phyloP scores from a whole-genome alignment of 2,888 invertebrate species.

The Melanostoma scalare region DNA sequence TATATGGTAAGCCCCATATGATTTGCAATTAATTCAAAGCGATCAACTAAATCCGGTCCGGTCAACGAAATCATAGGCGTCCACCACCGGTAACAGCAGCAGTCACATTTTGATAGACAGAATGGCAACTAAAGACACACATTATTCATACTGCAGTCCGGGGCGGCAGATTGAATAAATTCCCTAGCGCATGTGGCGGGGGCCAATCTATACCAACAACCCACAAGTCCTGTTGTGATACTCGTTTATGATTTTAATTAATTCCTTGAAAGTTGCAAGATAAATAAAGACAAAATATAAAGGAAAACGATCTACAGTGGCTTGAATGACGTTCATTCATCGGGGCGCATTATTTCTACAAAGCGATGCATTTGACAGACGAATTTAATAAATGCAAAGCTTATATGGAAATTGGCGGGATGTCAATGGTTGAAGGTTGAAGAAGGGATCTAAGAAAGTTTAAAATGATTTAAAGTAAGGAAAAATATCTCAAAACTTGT shows the following conservation, averaged over 20 bases:
- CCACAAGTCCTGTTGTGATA: constrained; percentile 63
- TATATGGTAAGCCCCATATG: constrained; percentile 41
- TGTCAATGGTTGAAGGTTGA: too few species aligned
- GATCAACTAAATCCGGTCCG: constrained; percentile 56
- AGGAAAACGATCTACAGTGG: constrained; percentile 1
- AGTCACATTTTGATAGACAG: constrained; percentile 62
- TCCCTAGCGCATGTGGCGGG: background rate
- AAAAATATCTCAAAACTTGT: too few species aligned
- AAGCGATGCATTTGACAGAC: constrained; percentile 49
- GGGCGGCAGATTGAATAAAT: constrained; percentile 32
- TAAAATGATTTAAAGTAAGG: too few species aligned
- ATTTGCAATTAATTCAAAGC: constrained; percentile 64
- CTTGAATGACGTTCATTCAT: constrained; percentile 45
- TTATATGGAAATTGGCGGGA: constrained; percentile 40
- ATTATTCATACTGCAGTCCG: constrained; percentile 58
- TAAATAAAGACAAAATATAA: background rate
- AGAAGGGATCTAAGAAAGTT: too few species aligned
- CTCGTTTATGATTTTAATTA: constrained; percentile 61
- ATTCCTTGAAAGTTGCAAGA: constrained; percentile 38
- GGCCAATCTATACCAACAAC: constrained; percentile 15
- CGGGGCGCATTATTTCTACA: constrained; percentile 15
- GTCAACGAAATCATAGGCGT: constrained; percentile 12
- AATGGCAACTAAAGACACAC: constrained; percentile 66
- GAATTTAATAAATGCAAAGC: constrained; percentile 42
- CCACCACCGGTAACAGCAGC: constrained; percentile 34